Conservation (phyloP, 2,113 vertebrate species). For the Circaetus gallicus region DNA sequence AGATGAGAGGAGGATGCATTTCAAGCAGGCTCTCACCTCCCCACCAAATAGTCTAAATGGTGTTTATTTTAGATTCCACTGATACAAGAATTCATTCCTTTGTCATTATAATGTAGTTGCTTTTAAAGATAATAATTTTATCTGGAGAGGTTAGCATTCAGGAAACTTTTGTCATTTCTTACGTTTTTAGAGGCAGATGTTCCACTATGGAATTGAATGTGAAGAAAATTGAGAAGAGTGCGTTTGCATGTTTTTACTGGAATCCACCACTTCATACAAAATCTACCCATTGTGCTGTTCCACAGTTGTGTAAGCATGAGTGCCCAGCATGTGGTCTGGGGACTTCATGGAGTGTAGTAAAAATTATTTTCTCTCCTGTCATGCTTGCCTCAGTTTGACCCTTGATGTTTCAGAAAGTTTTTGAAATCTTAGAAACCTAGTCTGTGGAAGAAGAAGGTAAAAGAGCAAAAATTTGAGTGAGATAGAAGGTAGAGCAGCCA, state of each 20-base stretch:
- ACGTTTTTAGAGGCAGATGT: background rate
- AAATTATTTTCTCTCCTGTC: background rate
- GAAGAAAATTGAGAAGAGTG: background rate
- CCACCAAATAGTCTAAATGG: background rate
- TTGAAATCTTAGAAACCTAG: background rate
- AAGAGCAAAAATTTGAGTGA: background rate
- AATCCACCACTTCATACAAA: background rate
- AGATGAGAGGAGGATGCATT: background rate
- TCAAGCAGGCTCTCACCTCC: background rate
- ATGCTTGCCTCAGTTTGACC: background rate
- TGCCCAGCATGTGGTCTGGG: background rate
- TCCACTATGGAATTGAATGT: background rate
- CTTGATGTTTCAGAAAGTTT: background rate
- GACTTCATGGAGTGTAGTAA: background rate
- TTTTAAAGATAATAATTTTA: background rate
- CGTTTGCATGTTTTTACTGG: background rate
- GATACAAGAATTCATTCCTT: background rate
- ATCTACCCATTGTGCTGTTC: background rate
- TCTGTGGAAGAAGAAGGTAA: background rate
- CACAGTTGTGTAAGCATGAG: background rate
- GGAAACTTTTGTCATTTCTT: background rate
- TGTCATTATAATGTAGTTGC: background rate
- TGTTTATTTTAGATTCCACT: background rate
- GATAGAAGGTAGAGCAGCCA: background rate
- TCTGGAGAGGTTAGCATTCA: background rate